Evolutionary conservation across 2,888 invertebrate species (phyloP).

Genomic region (Tetrapedia diversipes): DNA sequence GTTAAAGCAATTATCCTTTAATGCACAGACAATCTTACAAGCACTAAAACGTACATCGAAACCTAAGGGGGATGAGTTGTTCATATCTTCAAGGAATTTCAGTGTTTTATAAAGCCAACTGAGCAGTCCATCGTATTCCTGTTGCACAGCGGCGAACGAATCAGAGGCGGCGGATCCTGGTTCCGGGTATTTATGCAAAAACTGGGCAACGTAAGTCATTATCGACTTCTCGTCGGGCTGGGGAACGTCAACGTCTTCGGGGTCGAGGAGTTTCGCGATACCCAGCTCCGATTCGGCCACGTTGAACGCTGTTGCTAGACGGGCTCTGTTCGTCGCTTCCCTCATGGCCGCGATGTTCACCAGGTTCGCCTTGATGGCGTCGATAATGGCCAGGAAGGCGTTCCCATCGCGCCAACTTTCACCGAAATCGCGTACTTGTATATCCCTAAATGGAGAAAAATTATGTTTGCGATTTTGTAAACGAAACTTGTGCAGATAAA

Average conservation of each 20-base stretch:
- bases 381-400: slow-evolving; percentile 97
- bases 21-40: background rate
- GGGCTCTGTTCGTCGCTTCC: slow-evolving; percentile 89
- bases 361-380: slow-evolving; percentile 96
- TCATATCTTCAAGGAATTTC: slow-evolving; percentile 90
- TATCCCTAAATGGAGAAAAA: slow-evolving; percentile 84
- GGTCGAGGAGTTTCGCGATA: slow-evolving; percentile 95
- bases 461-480: background rate
- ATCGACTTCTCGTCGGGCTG: slow-evolving; percentile 98
- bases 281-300: slow-evolving; percentile 96
- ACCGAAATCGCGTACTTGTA: slow-evolving; percentile 95
- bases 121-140: slow-evolving; percentile 91
- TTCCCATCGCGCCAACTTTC: slow-evolving; percentile 98
- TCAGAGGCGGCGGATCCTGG: slow-evolving; percentile 90
- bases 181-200: slow-evolving; percentile 96
- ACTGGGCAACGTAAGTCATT: slow-evolving; percentile 99
- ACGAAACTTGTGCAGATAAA: too few relatives aligned
- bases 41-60: slow-evolving; percentile 84
- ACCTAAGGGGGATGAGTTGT: slow-evolving; percentile 89
- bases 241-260: slow-evolving; percentile 97
- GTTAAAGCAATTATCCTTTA: background rate
- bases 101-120: slow-evolving; percentile 93
- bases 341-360: slow-evolving; percentile 94
- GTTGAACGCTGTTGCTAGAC: slow-evolving; percentile 96
- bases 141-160: slow-evolving; percentile 90